These are phyloP conservation scores for Mandrillus leucophaeus DNA, from an alignment of 2,113 vertebrate species.

Conservation along the genomic window DNA sequence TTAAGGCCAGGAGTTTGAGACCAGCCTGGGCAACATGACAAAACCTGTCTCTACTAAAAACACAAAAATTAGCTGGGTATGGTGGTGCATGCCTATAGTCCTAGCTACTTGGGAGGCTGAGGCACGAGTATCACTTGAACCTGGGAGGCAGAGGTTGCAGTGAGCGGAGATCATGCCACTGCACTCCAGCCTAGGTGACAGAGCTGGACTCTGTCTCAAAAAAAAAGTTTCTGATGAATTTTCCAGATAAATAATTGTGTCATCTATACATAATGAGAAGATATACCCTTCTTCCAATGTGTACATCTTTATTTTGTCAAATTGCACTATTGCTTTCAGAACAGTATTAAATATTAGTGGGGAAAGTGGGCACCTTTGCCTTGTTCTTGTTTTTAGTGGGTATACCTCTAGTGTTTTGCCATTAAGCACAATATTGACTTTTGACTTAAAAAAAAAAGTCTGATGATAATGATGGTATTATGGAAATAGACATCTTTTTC, in stretches of 20 bases:
- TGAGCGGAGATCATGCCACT: too few relatives aligned
- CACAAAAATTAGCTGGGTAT: too few relatives aligned
- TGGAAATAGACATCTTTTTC: not conserved
- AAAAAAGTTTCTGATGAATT: not conserved
- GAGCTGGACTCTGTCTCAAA: too few relatives aligned
- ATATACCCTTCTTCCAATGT: not conserved
- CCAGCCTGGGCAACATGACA: too few relatives aligned
- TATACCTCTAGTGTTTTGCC: not conserved
- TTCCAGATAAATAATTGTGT: not conserved
- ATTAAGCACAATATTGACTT: not conserved
- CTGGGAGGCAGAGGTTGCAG: too few relatives aligned
- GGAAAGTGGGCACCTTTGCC: not conserved
- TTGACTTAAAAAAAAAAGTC: not conserved
- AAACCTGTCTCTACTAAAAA: too few relatives aligned
- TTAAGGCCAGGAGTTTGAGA: too few relatives aligned
- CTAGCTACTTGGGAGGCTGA: too few relatives aligned
- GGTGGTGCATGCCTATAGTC: too few relatives aligned
- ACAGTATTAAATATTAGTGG: not conserved
- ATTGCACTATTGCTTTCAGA: not conserved
- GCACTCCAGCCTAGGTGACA: too few relatives aligned
- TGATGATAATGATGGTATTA: not conserved
- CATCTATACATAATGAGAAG: not conserved
- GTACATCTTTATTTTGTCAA: not conserved
- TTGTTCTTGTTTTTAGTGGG: not conserved
- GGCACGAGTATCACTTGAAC: too few relatives aligned